phyloP scores from a whole-genome alignment of 2,113 vertebrate genomes.

The Mirza zaza region DNA sequence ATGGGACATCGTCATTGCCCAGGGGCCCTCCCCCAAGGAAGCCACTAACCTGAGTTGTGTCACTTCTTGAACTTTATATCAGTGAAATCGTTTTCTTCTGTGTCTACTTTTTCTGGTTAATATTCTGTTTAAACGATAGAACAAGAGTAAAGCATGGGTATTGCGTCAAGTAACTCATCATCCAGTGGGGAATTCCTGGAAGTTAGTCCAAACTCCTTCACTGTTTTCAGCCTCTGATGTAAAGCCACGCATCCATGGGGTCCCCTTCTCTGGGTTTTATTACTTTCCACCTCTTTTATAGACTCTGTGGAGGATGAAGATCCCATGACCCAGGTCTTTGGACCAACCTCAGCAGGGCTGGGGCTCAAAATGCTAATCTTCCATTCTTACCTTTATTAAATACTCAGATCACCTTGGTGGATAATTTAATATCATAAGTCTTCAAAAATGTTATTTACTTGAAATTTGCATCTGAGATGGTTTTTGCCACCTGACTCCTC shows the following conservation, averaged over 20 bases:
- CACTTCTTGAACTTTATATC: not conserved
- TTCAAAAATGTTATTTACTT: not conserved
- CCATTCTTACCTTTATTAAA: not conserved
- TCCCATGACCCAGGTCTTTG: not conserved
- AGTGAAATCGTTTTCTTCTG: not conserved
- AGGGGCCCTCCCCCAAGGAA: not conserved
- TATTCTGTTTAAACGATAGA: not conserved
- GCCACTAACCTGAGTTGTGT: not conserved
- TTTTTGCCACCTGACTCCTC: not conserved
- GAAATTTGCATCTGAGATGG: not conserved
- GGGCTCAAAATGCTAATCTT: not conserved
- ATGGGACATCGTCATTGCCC: not conserved
- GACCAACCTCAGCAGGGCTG: not conserved
- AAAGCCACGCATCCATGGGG: too few species aligned
- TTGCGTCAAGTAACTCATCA: not conserved
- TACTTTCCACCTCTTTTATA: not conserved
- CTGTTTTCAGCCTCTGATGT: not conserved
- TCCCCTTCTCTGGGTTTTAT: not conserved
- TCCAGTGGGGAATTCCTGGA: not conserved
- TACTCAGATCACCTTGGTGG: not conserved
- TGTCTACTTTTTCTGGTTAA: not conserved
- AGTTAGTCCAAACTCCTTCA: not conserved
- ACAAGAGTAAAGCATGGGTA: not conserved
- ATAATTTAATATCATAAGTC: not conserved
- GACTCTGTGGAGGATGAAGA: not conserved